Evolutionary conservation across 2,113 vertebrate species (phyloP), one percentile per base, ranked within the genome.

Genomic region (Chlamydotis undulata): DNA sequence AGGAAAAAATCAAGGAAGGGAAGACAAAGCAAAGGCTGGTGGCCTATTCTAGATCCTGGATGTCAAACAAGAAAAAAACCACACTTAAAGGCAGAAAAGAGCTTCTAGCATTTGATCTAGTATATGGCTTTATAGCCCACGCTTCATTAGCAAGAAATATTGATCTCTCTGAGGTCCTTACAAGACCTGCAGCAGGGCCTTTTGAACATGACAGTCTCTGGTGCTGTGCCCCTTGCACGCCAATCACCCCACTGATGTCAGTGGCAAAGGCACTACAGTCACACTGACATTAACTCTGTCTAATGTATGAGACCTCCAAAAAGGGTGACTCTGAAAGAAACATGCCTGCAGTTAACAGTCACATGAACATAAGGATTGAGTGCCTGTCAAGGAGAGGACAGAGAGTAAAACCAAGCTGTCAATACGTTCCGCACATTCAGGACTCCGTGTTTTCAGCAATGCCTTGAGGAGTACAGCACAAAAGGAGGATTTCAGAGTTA

Each of bases 251-350:
- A 22, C 0, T 0, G 8, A n/a, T 41, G 74, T 19, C 74, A 61
- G 57, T 0, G 1, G 70, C 41, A 10, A 41, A 45, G 19, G 39
- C 21, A 8, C n/a, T 22, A 9, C 2, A 2, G 21, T 47, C n/a
- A 57, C 47, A 19, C 16, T 15, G 63, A 43, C 56, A 33, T 31
- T 12, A 28, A 9, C 56, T 31, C 3, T 31, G 7, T 22, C n/a
- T 16, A 35, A 24, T 1, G 7, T 1, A 1, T 8, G 45, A 75
- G 37, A 33, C 22, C 43, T 55, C 77, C 55, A 17, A 39, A 63
- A 21, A 26, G 19, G 33, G 39, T 24, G 57, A 41, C 22, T 65
- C 18, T 22, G 3, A 45, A 63, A 73, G 63, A 52, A 52, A 22
- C 35, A 25, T 11, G 41, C 47, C 70, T 81, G 52, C 41, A 56